Percentiles rank a stretch among this genome's conserved stretches.
Evolutionary conservation across 2,113 vertebrate species (phyloP).

Genomic region (Pterocles burchelli): DNA sequence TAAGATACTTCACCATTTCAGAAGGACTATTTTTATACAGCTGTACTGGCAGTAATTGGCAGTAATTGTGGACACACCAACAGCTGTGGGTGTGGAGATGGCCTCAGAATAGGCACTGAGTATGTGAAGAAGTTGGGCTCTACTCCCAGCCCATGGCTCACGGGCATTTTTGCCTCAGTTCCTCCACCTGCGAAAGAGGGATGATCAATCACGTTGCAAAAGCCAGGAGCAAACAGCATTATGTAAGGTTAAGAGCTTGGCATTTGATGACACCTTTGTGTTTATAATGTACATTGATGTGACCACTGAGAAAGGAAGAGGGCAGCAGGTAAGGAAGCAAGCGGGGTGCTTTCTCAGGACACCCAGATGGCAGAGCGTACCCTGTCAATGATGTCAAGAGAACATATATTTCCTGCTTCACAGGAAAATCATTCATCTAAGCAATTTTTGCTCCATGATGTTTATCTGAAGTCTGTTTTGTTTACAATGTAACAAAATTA

Average conservation of each 20-base stretch:
- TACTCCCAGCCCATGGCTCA: accelerated
- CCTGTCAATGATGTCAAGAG: not conserved
- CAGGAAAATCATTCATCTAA: not conserved
- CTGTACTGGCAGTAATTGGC: not conserved
- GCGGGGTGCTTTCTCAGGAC: not conserved
- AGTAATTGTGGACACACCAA: not conserved
- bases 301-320: not conserved
- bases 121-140: not conserved
- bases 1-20: not conserved
- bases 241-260: not conserved
- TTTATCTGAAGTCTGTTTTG: not conserved
- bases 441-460: not conserved
- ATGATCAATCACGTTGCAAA: not conserved
- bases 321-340: not conserved
- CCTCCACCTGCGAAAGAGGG: not conserved
- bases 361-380: not conserved
- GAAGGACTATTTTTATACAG: not conserved
- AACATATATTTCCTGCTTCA: not conserved
- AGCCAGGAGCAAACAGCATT: not conserved
- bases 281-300: not conserved
- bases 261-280: not conserved
- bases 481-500: not conserved
- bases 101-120: not conserved
- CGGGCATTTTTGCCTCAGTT: not conserved
- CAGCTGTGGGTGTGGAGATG: not conserved